These are phyloP conservation scores for Semnornis frantzii DNA, from an alignment of 2,113 vertebrate species.

Conservation along the genomic window DNA sequence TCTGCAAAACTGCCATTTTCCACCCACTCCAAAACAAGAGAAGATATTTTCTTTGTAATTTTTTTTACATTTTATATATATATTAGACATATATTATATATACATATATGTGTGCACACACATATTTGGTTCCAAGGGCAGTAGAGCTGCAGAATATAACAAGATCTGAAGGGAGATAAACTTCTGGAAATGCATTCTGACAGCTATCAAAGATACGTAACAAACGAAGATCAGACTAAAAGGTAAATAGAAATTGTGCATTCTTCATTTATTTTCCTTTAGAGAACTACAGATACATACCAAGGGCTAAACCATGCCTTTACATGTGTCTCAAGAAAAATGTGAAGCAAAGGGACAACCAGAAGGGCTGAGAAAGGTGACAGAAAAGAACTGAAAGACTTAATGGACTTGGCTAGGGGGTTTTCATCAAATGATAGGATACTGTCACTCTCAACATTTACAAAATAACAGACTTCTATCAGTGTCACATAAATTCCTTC, in stretches of 20 bases:
- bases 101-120: neutral
- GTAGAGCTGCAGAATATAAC: conserved; percentile 17
- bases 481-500: neutral
- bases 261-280: neutral
- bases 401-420: neutral
- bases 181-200: conserved; percentile 20
- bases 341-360: neutral
- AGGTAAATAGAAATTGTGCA: conserved; percentile 10
- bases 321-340: neutral
- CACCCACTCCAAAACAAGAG: neutral
- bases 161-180: conserved; percentile 49
- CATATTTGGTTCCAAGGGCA: neutral
- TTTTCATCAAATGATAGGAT: neutral
- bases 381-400: neutral
- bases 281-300: neutral
- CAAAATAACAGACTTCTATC: neutral
- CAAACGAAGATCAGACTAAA: conserved; percentile 18
- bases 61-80: no score
- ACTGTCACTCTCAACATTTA: neutral
- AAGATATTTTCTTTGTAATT: neutral
- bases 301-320: neutral
- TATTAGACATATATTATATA: no score
- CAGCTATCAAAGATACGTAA: conserved; percentile 14
- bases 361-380: neutral
- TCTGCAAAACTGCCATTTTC: neutral